phyloP scores from a whole-genome alignment of 2,113 vertebrate species.

The Chunga burmeisteri region DNA sequence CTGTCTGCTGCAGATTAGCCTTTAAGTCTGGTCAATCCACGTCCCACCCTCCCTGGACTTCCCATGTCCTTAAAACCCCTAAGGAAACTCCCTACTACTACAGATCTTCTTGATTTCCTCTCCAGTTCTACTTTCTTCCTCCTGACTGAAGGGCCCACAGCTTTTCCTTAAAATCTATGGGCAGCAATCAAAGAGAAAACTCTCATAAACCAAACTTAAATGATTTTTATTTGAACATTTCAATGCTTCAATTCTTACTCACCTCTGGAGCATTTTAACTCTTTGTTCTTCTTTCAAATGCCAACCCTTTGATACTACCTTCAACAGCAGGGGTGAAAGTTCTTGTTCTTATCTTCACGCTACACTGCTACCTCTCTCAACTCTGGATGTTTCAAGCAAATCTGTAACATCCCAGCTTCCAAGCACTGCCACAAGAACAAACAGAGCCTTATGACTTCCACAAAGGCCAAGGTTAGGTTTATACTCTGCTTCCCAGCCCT shows the following conservation, averaged over 20 bases:
- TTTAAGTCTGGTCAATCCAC: not conserved
- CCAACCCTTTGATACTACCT: not conserved
- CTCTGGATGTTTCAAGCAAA: not conserved
- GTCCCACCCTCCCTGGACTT: not conserved
- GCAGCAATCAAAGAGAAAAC: not conserved
- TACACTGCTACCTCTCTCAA: not conserved
- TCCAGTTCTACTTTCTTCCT: not conserved
- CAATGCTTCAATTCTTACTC: not conserved
- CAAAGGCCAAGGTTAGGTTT: not conserved
- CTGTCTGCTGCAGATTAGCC: not conserved
- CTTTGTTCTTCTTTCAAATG: not conserved
- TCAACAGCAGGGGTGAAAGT: not conserved
- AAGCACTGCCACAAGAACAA: not conserved
- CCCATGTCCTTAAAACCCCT: not conserved
- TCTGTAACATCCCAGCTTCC: not conserved
- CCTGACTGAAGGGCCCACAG: not conserved
- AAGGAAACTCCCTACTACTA: not conserved
- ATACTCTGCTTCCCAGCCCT: not conserved
- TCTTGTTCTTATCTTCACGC: not conserved
- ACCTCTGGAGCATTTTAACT: not conserved
- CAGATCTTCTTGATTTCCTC: not conserved
- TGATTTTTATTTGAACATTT: not conserved
- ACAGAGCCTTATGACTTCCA: not conserved
- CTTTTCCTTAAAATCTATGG: not conserved
- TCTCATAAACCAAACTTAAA: not conserved